phyloP scores from a whole-genome alignment of 2,888 invertebrate genomes.

The Syrphus vitripennis region DNA sequence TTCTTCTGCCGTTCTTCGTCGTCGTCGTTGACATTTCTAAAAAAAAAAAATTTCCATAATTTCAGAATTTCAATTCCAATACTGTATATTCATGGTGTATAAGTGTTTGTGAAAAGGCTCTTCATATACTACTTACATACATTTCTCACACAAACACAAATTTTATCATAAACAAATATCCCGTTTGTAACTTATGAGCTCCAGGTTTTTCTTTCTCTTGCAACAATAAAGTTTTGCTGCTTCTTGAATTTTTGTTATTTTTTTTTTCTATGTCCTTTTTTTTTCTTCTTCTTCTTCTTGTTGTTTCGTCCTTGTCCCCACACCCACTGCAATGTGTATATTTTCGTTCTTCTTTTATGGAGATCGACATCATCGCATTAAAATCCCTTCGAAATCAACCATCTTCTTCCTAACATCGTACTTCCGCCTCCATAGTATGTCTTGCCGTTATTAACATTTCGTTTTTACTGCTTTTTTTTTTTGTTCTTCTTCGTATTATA shows the following conservation, averaged over 20 bases:
- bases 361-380: constrained; percentile 69
- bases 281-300: not conserved
- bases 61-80: constrained; percentile 62
- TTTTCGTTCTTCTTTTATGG: constrained; percentile 24
- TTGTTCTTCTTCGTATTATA: constrained; percentile 38
- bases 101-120: not conserved
- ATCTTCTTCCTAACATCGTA: constrained; percentile 58
- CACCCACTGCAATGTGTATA: not conserved
- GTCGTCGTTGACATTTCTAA: constrained; percentile 24
- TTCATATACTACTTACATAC: too few species aligned
- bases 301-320: constrained; percentile 12
- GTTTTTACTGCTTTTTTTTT: not conserved
- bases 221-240: constrained; percentile 59
- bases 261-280: not conserved
- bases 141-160: not conserved
- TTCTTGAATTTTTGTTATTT: constrained; percentile 13
- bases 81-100: constrained; percentile 18
- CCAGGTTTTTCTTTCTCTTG: constrained; percentile 57
- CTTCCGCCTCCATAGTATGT: constrained; percentile 10
- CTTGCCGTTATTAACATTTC: constrained; percentile 7
- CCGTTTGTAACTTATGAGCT: constrained; percentile 48
- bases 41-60: constrained; percentile 58
- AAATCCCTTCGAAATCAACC: constrained; percentile 68
- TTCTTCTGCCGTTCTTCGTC: not conserved
- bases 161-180: not conserved